Evolutionary conservation across 2,797 vertebrate genomes (phyloP).

Genomic region (Moxostoma hubbsi): DNA sequence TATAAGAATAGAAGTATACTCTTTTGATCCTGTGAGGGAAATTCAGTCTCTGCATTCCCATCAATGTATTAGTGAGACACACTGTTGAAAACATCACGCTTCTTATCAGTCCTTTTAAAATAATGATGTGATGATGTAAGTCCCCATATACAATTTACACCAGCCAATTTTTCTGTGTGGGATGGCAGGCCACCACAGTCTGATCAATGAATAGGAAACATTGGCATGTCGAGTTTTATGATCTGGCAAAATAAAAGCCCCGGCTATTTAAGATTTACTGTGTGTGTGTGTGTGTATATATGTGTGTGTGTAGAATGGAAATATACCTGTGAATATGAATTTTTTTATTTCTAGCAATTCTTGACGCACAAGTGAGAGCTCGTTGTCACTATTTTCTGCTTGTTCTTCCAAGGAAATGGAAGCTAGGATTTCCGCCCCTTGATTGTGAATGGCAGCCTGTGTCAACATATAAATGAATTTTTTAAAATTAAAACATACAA

Average conservation of each 20-base stretch:
- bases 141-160: background rate
- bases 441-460: conserved; percentile 8
- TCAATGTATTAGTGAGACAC: background rate
- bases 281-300: too few species aligned
- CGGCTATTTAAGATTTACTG: too few species aligned
- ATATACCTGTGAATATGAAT: conserved; percentile 5
- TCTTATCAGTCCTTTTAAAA: background rate
- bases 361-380: background rate
- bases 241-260: background rate
- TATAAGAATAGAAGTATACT: too few species aligned
- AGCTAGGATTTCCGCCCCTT: background rate
- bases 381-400: too few species aligned
- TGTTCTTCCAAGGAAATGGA: too few species aligned
- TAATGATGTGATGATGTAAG: conserved; percentile 3
- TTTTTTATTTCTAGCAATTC: conserved; percentile 2
- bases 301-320: too few species aligned
- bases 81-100: too few species aligned
- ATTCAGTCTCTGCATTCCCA: too few species aligned
- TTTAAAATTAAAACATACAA: too few species aligned
- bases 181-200: background rate
- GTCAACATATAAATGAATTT: background rate
- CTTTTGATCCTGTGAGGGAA: too few species aligned
- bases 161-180: background rate
- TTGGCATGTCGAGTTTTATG: background rate
- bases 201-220: background rate